phyloP scores from a whole-genome alignment of 2,888 invertebrate genomes.

The Stenotaenia linearis region DNA sequence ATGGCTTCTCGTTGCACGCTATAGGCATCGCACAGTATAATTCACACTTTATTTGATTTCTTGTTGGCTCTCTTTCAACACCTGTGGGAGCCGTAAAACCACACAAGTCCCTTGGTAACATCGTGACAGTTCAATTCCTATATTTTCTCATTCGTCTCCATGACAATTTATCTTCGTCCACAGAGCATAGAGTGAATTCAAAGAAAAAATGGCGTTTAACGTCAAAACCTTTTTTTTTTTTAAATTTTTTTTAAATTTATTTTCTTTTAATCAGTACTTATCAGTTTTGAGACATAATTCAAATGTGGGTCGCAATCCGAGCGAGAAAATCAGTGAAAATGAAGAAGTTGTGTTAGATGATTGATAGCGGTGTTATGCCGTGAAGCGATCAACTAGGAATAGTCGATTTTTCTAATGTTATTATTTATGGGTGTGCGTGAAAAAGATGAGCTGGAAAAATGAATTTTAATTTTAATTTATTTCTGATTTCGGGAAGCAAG shows the following conservation, averaged over 20 bases:
- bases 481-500: neutral
- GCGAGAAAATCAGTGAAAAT: neutral
- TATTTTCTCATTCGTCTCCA: slow-evolving; percentile 20
- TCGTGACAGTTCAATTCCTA: slow-evolving; percentile 24
- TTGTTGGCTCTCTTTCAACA: slow-evolving; percentile 19
- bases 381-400: neutral
- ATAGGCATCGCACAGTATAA: slow-evolving; percentile 9
- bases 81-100: slow-evolving; percentile 22
- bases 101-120: slow-evolving; percentile 22
- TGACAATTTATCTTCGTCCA: slow-evolving; percentile 6
- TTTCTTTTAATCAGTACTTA: neutral
- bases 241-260: neutral
- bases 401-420: neutral
- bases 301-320: neutral
- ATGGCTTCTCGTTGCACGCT: neutral
- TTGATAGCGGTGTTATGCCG: neutral
- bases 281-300: neutral
- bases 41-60: slow-evolving; percentile 26
- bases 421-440: neutral
- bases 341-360: neutral
- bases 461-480: neutral
- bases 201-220: neutral
- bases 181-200: neutral
- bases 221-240: neutral
- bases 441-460: neutral